phyloP scores from a whole-genome alignment of 2,797 vertebrate species.

The Sarcophilus harrisii region DNA sequence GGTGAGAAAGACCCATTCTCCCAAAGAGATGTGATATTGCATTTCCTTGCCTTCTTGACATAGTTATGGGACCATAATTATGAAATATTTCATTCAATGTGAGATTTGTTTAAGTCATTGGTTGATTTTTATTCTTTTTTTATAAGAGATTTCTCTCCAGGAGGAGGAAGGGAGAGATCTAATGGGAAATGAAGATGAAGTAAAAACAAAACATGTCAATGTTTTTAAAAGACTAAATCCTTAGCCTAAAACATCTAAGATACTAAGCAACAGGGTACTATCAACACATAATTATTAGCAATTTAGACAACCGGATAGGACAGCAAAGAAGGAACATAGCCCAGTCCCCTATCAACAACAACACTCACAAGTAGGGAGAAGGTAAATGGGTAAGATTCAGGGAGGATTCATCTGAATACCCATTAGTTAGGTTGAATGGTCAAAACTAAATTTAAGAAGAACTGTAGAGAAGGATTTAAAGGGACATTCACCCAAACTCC shows the following conservation, averaged over 20 bases:
- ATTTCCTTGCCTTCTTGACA: neutral
- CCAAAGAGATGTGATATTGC: neutral
- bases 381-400: neutral
- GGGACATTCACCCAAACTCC: neutral
- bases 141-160: neutral
- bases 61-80: neutral
- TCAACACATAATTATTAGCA: neutral
- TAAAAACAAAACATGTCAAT: neutral
- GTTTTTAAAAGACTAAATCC: neutral
- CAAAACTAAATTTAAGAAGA: neutral
- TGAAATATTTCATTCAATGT: neutral
- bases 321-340: neutral
- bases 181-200: neutral
- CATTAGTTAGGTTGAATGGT: neutral
- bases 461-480: neutral
- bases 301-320: neutral
- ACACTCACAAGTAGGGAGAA: neutral
- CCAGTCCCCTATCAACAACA: neutral
- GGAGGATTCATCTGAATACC: neutral
- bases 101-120: neutral
- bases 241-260: neutral
- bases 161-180: neutral
- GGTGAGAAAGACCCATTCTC: neutral
- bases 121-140: neutral
- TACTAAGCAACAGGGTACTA: neutral